Percentiles rank a stretch among this genome's conserved stretches.
Evolutionary conservation across 2,113 vertebrate genomes (phyloP).

Genomic region (Mugil cephalus): DNA sequence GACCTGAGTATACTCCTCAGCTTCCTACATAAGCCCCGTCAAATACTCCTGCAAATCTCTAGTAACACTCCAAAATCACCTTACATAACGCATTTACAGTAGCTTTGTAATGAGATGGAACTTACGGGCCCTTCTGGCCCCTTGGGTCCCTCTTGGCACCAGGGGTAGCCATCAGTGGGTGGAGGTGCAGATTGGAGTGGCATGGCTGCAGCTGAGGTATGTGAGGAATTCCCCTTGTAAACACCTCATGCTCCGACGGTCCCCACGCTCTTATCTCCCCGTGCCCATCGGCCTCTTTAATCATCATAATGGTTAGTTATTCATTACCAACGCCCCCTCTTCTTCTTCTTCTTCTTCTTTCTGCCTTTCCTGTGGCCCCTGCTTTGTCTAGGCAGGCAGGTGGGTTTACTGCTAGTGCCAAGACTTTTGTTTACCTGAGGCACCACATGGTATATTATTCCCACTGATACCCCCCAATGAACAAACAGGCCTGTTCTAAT

Average conservation of each 20-base stretch:
- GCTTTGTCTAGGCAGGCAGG: conserved; percentile 24
- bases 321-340: conserved; percentile 39
- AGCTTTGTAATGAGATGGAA: conserved; percentile 4
- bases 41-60: conserved; percentile 6
- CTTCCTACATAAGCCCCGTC: conserved; percentile 1
- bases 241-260: conserved; percentile 76
- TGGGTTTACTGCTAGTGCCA: conserved; percentile 9
- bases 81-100: conserved; percentile 47
- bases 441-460: conserved; percentile 23
- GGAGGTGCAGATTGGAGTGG: conserved; percentile 74
- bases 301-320: conserved; percentile 68
- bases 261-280: conserved; percentile 74
- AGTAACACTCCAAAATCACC: conserved; percentile 5
- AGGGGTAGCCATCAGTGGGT: conserved; percentile 68
- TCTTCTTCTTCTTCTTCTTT: conserved; percentile 19
- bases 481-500: conserved; percentile 45
- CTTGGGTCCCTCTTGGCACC: conserved; percentile 52
- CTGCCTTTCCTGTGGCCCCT: conserved; percentile 42
- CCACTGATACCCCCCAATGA: conserved; percentile 25
- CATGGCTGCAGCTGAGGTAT: conserved; percentile 79
- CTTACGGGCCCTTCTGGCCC: conserved; percentile 15
- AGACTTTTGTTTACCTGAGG: conserved; percentile 48
- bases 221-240: conserved; percentile 82
- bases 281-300: conserved; percentile 65
- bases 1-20: background rate